Evolutionary conservation across 2,113 vertebrate species (phyloP), one percentile per base, ranked within the genome.

Genomic region (human): DNA sequence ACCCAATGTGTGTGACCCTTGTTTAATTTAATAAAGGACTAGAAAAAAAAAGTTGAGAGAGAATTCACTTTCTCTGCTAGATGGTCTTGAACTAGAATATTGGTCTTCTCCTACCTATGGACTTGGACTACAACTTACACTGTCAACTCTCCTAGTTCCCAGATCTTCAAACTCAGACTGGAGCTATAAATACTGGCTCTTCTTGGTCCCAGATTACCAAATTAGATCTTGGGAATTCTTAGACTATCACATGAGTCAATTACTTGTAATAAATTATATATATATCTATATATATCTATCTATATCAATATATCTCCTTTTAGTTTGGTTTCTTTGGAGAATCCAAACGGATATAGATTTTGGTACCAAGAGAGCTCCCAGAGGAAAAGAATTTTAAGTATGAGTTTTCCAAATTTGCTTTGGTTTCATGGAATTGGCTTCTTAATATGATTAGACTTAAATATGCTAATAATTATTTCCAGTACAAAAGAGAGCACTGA

Each of bases 1-100:
- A 50, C 8, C 27, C 25, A 40, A 2, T 76, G 17, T 40, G 8
- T 1, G 3, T 3, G 18, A 30, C 3, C 8, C 48, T 23, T n/a
- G 8, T 93, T 13, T 27, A 86, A 66, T 48, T 72, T 1, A 3
- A 8, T 32, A 9, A 70, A 85, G 32, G 2, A 55, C 48, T 78
- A 10, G 11, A 6, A 8, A 32, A 17, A 55, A 30, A 79, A 79
- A 35, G 50, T 70, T 38, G 4, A 27, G 4, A 61, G 59, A 61
- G 11, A 61, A 61, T 61, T 61, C 11, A 30, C 11, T 61, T 27
- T 61, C 59, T 61, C 59, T 30, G 25, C 25, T 12, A 61, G 59
- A 61, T 40, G 40, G 40, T 30, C 10, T 5, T 61, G 25, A 61
- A 61, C 59, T 61, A 30, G 25, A 30, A 61, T 27, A 61, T 0